Base-by-base conservation (phyloP, 2,113 vertebrate genomes). In the Manacus vitellinus region DNA sequence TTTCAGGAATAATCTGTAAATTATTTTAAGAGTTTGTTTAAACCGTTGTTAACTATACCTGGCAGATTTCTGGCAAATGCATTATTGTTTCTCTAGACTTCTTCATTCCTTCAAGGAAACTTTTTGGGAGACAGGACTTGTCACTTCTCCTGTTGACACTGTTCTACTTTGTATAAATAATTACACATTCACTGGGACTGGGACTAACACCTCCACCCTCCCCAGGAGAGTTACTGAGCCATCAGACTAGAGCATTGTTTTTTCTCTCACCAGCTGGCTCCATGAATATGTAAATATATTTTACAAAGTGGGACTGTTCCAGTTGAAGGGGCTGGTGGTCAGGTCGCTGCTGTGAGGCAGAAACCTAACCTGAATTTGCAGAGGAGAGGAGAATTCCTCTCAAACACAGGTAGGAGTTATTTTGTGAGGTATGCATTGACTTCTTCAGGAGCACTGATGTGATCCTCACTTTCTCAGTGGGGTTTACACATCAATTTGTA, bases 1-100 rank as follows among this genome's bases (percentile, higher is more conserved):
- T 96, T 96, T 95, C 88, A 94, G 94, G 95, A 96, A 78, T 90
- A 92, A 93, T 97, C 85, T 88, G 82, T 92, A 91, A 95, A 88
- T 93, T 96, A 92, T 95, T 93, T 93, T 91, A 75, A 67, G 88
- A 92, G 94, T 78, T 90, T 96, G 67, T 86, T 96, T 95, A 94
- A 96, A 84, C 76, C 9, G 68, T 94, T 97, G 88, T 95, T 92
- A 92, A 81, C 92, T 89, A 51, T 85, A 91, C 56, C 56, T 91
- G 88, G 79, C 92, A 92, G 92, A 75, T 88, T 88, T 89, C 86
- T 96, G 79, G 71, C 51, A 4, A 97, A 90, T 74, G 54, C 61
- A 35, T 86, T 87, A 92, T 96, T 94, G 85, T 88, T 97, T 81
- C 92, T 86, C 92, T 52, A 92, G 85, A 65, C 58, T 77, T 93